Evolutionary conservation across 1,140 invertebrate species (phyloP), one percentile per base, ranked within the genome.

Genomic region (Drosophila gunungcola): DNA sequence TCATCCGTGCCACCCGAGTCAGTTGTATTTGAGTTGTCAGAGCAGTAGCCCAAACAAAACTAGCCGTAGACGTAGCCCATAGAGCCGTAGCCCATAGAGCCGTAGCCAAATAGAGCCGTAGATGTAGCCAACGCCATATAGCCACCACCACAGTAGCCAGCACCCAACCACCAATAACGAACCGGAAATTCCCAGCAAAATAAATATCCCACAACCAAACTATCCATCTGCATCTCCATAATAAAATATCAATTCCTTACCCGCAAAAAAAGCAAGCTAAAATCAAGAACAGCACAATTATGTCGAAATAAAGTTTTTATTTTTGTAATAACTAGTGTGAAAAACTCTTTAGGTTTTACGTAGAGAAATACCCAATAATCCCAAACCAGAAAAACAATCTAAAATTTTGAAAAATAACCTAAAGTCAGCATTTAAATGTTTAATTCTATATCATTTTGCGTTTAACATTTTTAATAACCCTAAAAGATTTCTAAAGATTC

Each of bases 11-110:
- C 90, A 79, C 91, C 91, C 79, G 91, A 92, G 91, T 92, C 91
- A 92, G 91, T 92, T 91, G 88, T 92, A 90, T 92, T 92, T 92
- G 91, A 92, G 82, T 91, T 92, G 90, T 92, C 91, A 91, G 91
- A 92, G 82, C 91, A 91, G 75, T 92, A 92, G 90, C 68, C 52
- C 76, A 52, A 73, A 65, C 16, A 83, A 73, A 65, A 42, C 57
- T 83, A 83, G 56, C 49, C 12, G 45, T 75, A 75, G 61, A 56
- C 36, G 46, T 21, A 21, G 16, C 16, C 16, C 16, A 21, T 21
- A 21, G 16, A 75, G 61, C 52, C 36, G 46, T 65, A 74, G 60
- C 48, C 48, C 48, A 42, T 41, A 16, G 65, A 73, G 61, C 27
- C 25, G 46, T 82, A 84, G 67, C 57, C 64, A 46, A 86, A 86